Base-by-base conservation (phyloP, 2,797 vertebrate genomes). In the Pangasius larnaudii region DNA sequence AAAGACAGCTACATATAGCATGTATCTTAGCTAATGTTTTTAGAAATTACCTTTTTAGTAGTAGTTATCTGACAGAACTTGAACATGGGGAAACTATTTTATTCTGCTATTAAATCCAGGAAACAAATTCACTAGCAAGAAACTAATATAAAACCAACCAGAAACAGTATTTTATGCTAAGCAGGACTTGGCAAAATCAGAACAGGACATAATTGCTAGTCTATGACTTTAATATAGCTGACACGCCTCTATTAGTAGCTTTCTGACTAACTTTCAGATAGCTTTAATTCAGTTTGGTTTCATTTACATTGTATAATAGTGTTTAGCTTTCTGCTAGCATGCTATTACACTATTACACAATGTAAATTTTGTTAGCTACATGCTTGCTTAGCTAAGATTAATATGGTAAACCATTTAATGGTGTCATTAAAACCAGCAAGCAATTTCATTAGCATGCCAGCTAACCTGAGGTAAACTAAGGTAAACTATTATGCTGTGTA, bases 381-480 rank as follows among this genome's bases (percentile, higher is more conserved):
- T 33, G n/a, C 53, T 4, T 51, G 14, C 49, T 30, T 53, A 78
- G 46, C 74, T 53, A 51, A 53, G n/a, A 30, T 30, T 30, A 53
- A 77, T 33, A n/a, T 6, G 6, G 49, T 51, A 59, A 80, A 80
- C 8, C 59, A 10, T 36, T 33, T 22, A 79, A 56, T 22, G 30
- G 1, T 22, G 19, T 58, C 0, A 42, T 78, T 78, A 56, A 33
- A 80, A 58, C n/a, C 0, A 36, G 77, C 51, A 36, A 58, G 59
- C 27, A 46, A 63, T 7, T 67, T 11, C 7, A 33, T 84, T 51
- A 67, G 81, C 81, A 51, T 83, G 58, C 42, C 10, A 30, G 78
- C 78, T 59, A 80, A 67, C 27, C 42, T 84, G 61, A 65, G 58
- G 80, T 63, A 61, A 81, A 81, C 33, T 46, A 19, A 63, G 14